Base-by-base conservation (phyloP, 2,113 vertebrate species). In the Polyodon spathula region DNA sequence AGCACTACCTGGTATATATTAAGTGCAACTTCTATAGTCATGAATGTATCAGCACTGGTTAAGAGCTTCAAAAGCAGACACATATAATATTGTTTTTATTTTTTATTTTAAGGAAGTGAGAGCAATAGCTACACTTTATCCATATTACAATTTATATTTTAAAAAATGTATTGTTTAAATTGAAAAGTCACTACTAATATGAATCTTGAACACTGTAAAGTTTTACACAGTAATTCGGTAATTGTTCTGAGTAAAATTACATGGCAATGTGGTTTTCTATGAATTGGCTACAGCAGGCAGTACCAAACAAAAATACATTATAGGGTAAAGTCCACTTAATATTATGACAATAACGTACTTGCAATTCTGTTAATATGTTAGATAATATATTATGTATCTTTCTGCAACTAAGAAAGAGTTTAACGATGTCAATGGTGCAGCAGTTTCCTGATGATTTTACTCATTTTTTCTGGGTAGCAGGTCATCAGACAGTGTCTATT, bases 161-260 rank as follows among this genome's bases (percentile, higher is more conserved):
- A 51, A 59, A 53, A 37, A 52, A 61, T 57, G 58, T 65, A 67
- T 42, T 58, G 60, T 39, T 57, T 68, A 38, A 63, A 60, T 67
- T 60, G 63, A 55, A 46, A 50, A 50, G 56, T n/a, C 63, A 68
- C 63, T 56, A 64, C 59, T 73, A 71, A 73, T 63, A 64, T 63
- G 55, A 68, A 68, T 62, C 64, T 66, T 59, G 65, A 64, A 10
- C 63, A 56, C 39, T 56, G 58, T 40, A 65, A n/a, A 43, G 54
- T 38, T 56, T 46, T 58, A 65, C 15, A 54, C 39, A 46, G 51
- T 41, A 50, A 50, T 50, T 10, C 6, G 12, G 12, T 6, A n/a
- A 50, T 3, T 5, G 12, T 50, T 50, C 48, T 12, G 15, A n/a
- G 8, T 2, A 50, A n/a, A 50, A 50, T 50, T 6, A 50, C 6